Evolutionary conservation across 2,888 invertebrate genomes (phyloP), one percentile per base, ranked within the genome.

Genomic region (Dione juno): DNA sequence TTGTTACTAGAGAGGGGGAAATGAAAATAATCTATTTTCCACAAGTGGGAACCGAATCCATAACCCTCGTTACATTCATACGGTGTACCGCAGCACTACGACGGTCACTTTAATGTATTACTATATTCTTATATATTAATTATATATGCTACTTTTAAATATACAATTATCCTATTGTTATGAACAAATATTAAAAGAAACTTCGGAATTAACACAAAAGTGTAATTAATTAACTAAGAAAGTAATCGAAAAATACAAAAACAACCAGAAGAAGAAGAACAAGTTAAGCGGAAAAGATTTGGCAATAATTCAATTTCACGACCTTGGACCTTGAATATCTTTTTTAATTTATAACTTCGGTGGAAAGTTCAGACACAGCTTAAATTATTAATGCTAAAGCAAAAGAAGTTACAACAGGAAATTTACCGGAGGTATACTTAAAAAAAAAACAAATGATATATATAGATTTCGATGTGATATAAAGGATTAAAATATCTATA

Each of bases 331-430:
- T 16, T 57, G 16, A 57, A 57, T 57, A 57, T 11, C 37, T 57
- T 37, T 57, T 50, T 37, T 57, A 40, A 40, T 3, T 16, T 11
- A 40, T 37, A 16, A 57, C 54, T 54, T 54, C 35, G 37, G 54
- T 37, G 11, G 37, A 54, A 54, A 54, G n/a, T 54, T 54, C 54
- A 37, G 54, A 54, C 54, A 57, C 54, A 57, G 54, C n/a, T n/a
- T n/a, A n/a, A n/a, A n/a, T 16, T 57, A 57, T 57, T 57, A 57
- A 57, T 37, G 54, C 37, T 57, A 57, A 57, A 57, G 37, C 37
- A 57, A 57, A 57, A n/a, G n/a, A n/a, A n/a, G n/a, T n/a, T n/a
- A n/a, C 5, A 28, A 28, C 28, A 28, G 28, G 28, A 28, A 28
- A 28, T 28, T n/a, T n/a, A n/a, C n/a, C n/a, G n/a, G n/a, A n/a